A percentile compares a stretch with the other conserved stretches of the same genome.
These are phyloP conservation scores for Ectobius pallidus DNA, from an alignment of 2,888 invertebrate species.

Conservation along the genomic window DNA sequence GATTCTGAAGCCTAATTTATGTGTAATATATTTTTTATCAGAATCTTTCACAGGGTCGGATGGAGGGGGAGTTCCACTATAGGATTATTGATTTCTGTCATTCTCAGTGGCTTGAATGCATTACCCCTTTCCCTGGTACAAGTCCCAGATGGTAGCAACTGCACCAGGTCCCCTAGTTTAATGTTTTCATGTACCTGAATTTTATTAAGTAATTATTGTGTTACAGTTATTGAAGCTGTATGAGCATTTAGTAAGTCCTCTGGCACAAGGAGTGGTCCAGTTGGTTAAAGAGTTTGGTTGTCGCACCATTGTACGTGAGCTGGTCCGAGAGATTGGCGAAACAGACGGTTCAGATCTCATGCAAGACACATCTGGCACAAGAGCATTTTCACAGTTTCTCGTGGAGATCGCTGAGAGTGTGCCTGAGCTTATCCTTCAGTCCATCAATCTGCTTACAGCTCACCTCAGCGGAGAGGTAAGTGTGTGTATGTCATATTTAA, in stretches of 20 bases:
- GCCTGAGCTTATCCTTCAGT: conserved; percentile 65
- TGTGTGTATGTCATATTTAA: no score
- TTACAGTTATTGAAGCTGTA: conserved; percentile 74
- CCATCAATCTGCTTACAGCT: conserved; percentile 64
- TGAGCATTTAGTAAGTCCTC: conserved; percentile 71
- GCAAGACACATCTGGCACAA: conserved; percentile 48
- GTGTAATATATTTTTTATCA: no score
- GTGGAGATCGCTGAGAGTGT: conserved; percentile 67
- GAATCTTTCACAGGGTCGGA: no score
- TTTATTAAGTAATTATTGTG: conserved; percentile 31
- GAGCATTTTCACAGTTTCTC: conserved; percentile 59
- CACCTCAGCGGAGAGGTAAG: conserved; percentile 65
- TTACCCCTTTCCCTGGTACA: no score
- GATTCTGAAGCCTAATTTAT: no score
- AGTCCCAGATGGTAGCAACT: no score
- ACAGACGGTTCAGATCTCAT: conserved; percentile 63
- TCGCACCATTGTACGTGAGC: conserved; percentile 72
- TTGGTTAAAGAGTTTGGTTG: conserved; percentile 71
- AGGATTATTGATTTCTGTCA: no score
- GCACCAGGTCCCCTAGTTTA: no score
- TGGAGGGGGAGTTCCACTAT: no score
- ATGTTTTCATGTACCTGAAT: neutral
- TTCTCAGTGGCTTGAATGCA: no score
- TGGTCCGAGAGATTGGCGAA: conserved; percentile 75
- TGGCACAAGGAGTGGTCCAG: conserved; percentile 73